Conservation (phyloP, 2,888 invertebrate species). For the Timema podura region DNA sequence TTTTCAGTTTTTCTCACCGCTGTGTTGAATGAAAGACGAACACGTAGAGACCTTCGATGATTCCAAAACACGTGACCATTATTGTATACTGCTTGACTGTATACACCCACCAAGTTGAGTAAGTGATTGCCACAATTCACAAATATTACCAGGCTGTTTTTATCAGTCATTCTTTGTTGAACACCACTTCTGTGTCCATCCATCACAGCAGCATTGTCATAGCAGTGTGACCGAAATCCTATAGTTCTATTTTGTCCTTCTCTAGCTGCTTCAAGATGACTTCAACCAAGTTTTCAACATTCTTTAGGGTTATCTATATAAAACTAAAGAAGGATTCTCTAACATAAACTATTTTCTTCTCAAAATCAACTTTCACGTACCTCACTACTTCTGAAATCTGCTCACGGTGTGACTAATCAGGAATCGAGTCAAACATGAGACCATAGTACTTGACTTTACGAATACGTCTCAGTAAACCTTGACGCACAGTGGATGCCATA, state of each 20-base stretch:
- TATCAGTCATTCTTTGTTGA: slow-evolving; percentile 12
- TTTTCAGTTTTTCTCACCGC: neutral
- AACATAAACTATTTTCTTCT: slow-evolving; percentile 30
- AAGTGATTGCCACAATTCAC: neutral
- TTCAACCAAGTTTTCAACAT: slow-evolving; percentile 30
- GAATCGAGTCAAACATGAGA: slow-evolving; percentile 33
- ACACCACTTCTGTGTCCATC: too few relatives aligned
- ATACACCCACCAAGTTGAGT: neutral
- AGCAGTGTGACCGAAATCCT: too few relatives aligned
- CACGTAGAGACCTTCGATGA: neutral
- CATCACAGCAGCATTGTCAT: too few relatives aligned
- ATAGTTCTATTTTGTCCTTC: too few relatives aligned
- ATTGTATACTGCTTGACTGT: neutral
- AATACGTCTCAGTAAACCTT: slow-evolving; percentile 31
- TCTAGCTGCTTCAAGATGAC: slow-evolving; percentile 21
- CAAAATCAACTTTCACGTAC: slow-evolving; percentile 31
- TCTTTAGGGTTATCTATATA: slow-evolving; percentile 27
- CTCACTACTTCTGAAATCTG: slow-evolving; percentile 26
- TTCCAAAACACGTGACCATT: neutral
- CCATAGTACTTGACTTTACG: slow-evolving; percentile 33
- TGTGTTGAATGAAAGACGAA: neutral
- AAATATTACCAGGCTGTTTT: slow-evolving; percentile 24
- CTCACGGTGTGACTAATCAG: slow-evolving; percentile 32
- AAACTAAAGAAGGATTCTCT: slow-evolving; percentile 35
- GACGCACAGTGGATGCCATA: slow-evolving; percentile 6